Evolutionary conservation across 2,797 vertebrate species (phyloP), one percentile per base, ranked within the genome.

Genomic region (Graptemys geographica): DNA sequence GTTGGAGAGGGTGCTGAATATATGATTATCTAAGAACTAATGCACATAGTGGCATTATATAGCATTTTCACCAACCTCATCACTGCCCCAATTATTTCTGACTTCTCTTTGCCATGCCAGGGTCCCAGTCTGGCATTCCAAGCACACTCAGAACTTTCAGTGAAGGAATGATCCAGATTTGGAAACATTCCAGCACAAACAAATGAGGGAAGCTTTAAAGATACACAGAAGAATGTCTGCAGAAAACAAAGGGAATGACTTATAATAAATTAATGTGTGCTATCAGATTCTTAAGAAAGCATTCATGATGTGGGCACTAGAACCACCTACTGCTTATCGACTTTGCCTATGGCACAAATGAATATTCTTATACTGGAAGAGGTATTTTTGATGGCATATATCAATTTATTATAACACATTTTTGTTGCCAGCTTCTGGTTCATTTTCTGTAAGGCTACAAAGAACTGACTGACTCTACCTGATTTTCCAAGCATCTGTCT

Each of bases 181-280:
- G 91, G 90, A 83, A 82, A 10, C 4, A 8, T 88, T 95, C 90
- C 91, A 94, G 81, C 27, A 8, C n/a, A 90, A 78, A 47, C 28
- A 52, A 84, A 83, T 33, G 81, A 88, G 91, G 92, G 76, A 89
- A 51, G 25, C 76, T 79, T 90, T 47, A 79, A 55, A 1, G 1
- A 57, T 79, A 53, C 69, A 76, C 83, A 33, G 55, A 9, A 74
- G 80, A 87, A 52, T 11, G 74, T 37, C 33, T 6, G 31, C 25
- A 90, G 88, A 9, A 94, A 92, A 90, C 56, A 8, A 41, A 8
- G 41, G 65, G 91, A 86, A 91, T 59, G 74, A 18, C 74, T 78
- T 49, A 15, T 15, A 51, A 83, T 92, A 76, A 80, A 91, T 90
- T 76, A 55, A 74, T 11, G 8, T 10, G n/a, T 72, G 44, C 27